Base-by-base conservation (phyloP, 2,888 invertebrate genomes). In the Macroteleia sp. region DNA sequence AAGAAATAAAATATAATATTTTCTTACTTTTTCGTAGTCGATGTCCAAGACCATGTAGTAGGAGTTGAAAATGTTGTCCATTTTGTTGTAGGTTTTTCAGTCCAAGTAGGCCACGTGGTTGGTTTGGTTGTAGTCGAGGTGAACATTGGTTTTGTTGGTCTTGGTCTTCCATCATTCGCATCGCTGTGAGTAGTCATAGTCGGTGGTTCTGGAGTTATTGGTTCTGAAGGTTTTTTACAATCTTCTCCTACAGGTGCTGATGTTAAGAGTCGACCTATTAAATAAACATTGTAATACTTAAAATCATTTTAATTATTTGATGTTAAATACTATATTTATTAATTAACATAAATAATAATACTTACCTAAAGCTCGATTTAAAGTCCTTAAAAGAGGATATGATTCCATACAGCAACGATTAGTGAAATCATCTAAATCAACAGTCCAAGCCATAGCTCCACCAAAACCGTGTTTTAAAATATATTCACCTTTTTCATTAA, bases 361-460 rank as follows among this genome's bases (percentile, higher is more conserved):
- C 6, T 6, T 92, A 25, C 96, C 96, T 19, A 98, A 91, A 0
- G 95, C 97, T 14, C 95, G 93, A 77, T 96, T 96, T 1, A 97
- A 94, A 0, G 96, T 95, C 39, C 95, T 94, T 9, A 97, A 92
- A 41, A 97, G 91, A 0, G 97, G 96, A 81, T 94, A 97, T 0
- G 96, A 92, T 86, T 96, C 97, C 3, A 92, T 92, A 87, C 97
- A 97, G 89, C 97, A 98, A 0, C 94, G 93, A 91, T 97, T 97
- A 80, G 94, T 94, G 88, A 96, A 97, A 89, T 98, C 97, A 83
- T 97, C 97, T 82, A 97, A 90, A 88, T 97, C 97, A 1, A 97
- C 93, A 0, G 97, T 97, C 97, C 97, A 97, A 0, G 96, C 96
- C 42, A 96, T 95, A 6, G 96, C 95, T 3, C 97, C 97, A 0